Percentiles rank a stretch among this genome's conserved stretches.
Conservation (phyloP, 2,113 vertebrate species). For the Bufo bufo region DNA sequence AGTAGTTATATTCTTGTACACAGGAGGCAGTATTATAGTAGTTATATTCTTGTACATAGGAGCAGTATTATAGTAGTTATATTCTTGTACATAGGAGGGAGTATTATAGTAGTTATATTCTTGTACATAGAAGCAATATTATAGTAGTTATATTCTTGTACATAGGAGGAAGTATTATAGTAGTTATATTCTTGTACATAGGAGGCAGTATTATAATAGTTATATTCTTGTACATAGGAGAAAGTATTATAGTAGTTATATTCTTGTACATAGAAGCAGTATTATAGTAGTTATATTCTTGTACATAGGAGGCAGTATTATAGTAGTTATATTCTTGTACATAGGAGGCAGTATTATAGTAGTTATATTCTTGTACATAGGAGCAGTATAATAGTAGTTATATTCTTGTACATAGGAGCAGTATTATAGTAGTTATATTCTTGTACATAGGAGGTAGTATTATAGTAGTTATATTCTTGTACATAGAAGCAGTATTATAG, state of each 20-base stretch:
- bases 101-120: not conserved
- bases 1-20: slow-evolving; percentile 12
- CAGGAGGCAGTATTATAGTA: too few species aligned
- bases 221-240: not conserved
- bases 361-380: not conserved
- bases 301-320: not conserved
- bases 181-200: slow-evolving; percentile 11
- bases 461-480: too few species aligned
- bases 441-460: too few species aligned
- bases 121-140: not conserved
- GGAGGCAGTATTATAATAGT: not conserved
- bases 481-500: not conserved
- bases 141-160: slow-evolving; percentile 18
- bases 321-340: slow-evolving; percentile 9
- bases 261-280: not conserved
- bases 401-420: not conserved
- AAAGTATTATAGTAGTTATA: slow-evolving; percentile 14
- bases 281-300: slow-evolving; percentile 6
- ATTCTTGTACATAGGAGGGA: not conserved
- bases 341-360: not conserved
- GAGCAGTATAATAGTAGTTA: not conserved
- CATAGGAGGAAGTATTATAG: slow-evolving; percentile 1
- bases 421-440: too few species aligned
- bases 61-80: slow-evolving; percentile 6
- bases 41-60: not conserved